Percentiles rank a stretch among this genome's conserved stretches.
These are phyloP conservation scores for Drosophila emarginata DNA, from an alignment of 2,888 invertebrate genomes.

Conservation along the genomic window DNA sequence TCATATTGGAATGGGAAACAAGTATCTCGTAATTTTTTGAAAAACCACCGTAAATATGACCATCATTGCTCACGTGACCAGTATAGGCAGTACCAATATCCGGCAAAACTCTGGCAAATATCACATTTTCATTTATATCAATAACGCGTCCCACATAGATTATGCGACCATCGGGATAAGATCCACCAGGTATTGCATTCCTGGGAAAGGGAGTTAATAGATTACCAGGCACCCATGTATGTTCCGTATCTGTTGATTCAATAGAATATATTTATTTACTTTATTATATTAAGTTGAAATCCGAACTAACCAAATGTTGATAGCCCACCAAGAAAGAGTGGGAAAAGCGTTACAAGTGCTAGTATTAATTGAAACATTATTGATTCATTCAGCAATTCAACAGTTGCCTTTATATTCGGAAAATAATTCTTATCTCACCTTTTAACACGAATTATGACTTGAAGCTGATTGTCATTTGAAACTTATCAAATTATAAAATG, in stretches of 20 bases:
- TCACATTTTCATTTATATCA: background rate
- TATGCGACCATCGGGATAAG: background rate
- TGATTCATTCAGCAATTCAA: background rate
- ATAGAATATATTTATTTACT: too few relatives aligned
- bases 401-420: background rate
- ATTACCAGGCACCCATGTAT: background rate
- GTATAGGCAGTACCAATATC: background rate
- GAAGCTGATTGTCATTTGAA: background rate
- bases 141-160: background rate
- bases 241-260: background rate
- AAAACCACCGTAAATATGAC: background rate
- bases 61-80: background rate
- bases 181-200: background rate
- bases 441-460: background rate
- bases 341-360: background rate
- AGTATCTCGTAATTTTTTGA: background rate
- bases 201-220: background rate
- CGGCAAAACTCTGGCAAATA: background rate
- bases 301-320: background rate
- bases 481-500: too few relatives aligned
- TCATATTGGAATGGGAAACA: background rate
- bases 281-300: too few relatives aligned
- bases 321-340: background rate
- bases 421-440: background rate
- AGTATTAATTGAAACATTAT: background rate